Evolutionary conservation across 2,888 invertebrate species (phyloP).

Genomic region (Chrysolina americana): DNA sequence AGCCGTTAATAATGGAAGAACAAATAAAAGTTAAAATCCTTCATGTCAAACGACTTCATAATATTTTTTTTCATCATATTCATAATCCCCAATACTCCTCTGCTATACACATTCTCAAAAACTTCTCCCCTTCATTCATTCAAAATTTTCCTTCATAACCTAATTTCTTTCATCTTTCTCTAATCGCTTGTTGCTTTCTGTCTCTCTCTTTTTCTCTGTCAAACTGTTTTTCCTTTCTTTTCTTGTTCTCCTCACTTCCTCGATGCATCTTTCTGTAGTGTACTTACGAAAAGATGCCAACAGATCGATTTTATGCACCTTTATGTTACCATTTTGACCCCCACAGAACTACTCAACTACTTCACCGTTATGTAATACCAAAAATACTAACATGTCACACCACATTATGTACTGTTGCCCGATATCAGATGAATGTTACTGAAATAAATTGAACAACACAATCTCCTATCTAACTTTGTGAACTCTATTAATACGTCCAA

Average conservation of each 20-base stretch:
- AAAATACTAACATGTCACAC: conserved; percentile 25
- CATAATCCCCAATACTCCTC: too few relatives aligned
- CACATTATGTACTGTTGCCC: conserved; percentile 1
- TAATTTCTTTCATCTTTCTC: too few relatives aligned
- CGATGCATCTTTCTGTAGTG: background rate
- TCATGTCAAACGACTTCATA: too few relatives aligned
- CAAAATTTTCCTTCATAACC: too few relatives aligned
- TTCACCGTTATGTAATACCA: conserved; percentile 37
- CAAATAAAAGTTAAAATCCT: too few relatives aligned
- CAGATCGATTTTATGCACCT: too few relatives aligned
- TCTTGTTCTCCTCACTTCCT: background rate
- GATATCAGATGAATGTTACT: conserved; percentile 3
- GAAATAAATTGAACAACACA: conserved; percentile 29
- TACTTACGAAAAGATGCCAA: background rate
- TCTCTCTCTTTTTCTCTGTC: background rate
- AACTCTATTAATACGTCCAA: conserved; percentile 31
- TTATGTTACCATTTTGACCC: conserved; percentile 1
- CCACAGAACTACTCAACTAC: background rate
- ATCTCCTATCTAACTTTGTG: conserved; percentile 41
- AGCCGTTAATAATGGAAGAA: too few relatives aligned
- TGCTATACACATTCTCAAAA: too few relatives aligned
- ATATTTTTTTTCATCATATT: too few relatives aligned
- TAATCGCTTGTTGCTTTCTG: background rate
- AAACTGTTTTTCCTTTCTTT: background rate
- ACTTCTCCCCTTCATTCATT: too few relatives aligned